Conservation (phyloP, 2,797 vertebrate genomes). For the Poeciliopsis infans region DNA sequence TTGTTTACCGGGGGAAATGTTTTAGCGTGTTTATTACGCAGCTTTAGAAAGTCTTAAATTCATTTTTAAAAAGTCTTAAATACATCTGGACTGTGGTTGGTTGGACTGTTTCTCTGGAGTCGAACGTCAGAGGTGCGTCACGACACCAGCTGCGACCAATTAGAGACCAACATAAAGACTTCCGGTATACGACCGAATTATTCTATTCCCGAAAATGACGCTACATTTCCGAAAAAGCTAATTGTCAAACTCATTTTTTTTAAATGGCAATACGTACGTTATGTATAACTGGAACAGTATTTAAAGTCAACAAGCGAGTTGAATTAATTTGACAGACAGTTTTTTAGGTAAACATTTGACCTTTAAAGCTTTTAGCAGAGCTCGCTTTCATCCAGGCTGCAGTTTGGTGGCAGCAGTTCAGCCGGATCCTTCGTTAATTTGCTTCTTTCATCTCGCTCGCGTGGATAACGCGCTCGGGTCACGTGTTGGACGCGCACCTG, state of each 20-base stretch:
- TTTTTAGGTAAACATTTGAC: neutral
- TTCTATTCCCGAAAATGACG: neutral
- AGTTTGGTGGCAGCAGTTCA: neutral
- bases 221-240: too few species aligned
- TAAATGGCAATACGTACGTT: neutral
- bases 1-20: too few species aligned
- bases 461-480: conserved; percentile 4
- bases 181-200: too few species aligned
- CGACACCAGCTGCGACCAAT: too few species aligned
- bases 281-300: neutral
- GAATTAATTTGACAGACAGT: neutral
- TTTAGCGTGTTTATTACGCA: too few species aligned
- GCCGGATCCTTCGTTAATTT: neutral
- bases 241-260: neutral
- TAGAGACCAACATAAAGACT: neutral
- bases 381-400: neutral
- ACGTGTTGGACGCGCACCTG: conserved; percentile 52
- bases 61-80: too few species aligned
- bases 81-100: too few species aligned
- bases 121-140: too few species aligned
- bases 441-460: too few species aligned
- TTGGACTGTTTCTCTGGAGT: too few species aligned
- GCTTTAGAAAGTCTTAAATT: too few species aligned
- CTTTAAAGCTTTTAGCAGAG: neutral
- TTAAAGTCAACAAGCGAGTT: neutral